Base-by-base conservation (phyloP, 1,140 invertebrate genomes). In the Araneus ventricosus region DNA sequence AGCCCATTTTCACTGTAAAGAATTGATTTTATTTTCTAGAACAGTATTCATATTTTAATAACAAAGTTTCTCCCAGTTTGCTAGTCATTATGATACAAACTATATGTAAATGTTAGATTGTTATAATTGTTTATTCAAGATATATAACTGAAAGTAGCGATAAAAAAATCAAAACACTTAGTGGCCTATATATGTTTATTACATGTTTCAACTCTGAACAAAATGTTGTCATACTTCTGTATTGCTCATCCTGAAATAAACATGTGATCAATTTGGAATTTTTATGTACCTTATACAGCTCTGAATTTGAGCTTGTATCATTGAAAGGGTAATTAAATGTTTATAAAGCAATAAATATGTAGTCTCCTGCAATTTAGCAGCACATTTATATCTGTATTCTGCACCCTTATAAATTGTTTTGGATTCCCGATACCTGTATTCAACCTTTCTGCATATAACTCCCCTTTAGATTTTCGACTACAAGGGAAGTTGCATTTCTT, bases 41-140 rank as follows among this genome's bases (percentile, higher is more conserved):
- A 37, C 70, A 75, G 70, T 67, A n/a, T 27, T 5, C 37, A 75
- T 75, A 75, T 75, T 75, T 75, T 75, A 75, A 75, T 75, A 75
- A 37, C 20, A 37, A 37, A 37, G 20, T 75, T 75, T 37, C 20
- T 34, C 30, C 30, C 70, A 75, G 27, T 75, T 75, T 20, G 20
- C 70, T 75, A 75, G 70, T 37, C 34, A 22, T 75, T 20, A 75
- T 14, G 20, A 34, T 75, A 22, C 30, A 6, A 30, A 75, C 70
- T 34, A 37, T 75, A 37, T 24, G 6, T 24, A 7, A n/a, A 24
- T 63, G n/a, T 63, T 24, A n/a, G 59, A 22, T 63, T 24, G 59
- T 63, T 22, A 24, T 24, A n/a, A 24, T 22, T 24, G n/a, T 63
- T 63, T 63, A 63, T 63, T 63, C 59, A 63, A 63, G 59, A 20